Conservation (phyloP, 2,888 invertebrate species). For the Drosophila neoperkinsi region DNA sequence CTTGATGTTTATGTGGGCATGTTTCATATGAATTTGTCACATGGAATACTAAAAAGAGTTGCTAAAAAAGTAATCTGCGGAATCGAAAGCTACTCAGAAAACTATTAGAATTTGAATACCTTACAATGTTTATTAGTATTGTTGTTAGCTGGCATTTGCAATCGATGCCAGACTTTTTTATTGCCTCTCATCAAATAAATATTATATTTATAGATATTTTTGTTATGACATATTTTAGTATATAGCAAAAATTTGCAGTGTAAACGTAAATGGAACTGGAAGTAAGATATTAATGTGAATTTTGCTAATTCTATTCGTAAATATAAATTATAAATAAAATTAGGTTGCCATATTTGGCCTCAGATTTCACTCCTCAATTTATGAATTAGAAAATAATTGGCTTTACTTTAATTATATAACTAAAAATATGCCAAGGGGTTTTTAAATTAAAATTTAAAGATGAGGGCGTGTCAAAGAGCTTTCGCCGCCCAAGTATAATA, state of each 20-base stretch:
- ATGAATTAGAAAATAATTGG: neutral
- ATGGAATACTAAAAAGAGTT: neutral
- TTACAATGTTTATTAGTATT: neutral
- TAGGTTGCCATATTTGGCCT: neutral
- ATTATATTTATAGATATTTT: neutral
- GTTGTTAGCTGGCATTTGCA: neutral
- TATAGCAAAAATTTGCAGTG: neutral
- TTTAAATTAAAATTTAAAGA: neutral
- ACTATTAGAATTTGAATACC: neutral
- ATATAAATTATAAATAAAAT: neutral
- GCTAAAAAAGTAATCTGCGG: neutral
- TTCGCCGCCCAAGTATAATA: neutral
- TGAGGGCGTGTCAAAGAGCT: neutral
- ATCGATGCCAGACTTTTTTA: neutral
- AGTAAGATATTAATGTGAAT: neutral
- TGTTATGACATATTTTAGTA: neutral
- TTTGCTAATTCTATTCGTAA: neutral
- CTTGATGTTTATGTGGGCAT: constrained; percentile 35
- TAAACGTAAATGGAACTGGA: neutral
- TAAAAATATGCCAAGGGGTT: neutral
- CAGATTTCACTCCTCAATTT: neutral
- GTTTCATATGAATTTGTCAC: constrained; percentile 7
- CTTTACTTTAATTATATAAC: neutral
- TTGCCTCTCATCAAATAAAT: neutral
- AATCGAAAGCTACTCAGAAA: neutral